These are phyloP conservation scores for Thecophora atra DNA, from an alignment of 2,888 invertebrate species.

Conservation along the genomic window DNA sequence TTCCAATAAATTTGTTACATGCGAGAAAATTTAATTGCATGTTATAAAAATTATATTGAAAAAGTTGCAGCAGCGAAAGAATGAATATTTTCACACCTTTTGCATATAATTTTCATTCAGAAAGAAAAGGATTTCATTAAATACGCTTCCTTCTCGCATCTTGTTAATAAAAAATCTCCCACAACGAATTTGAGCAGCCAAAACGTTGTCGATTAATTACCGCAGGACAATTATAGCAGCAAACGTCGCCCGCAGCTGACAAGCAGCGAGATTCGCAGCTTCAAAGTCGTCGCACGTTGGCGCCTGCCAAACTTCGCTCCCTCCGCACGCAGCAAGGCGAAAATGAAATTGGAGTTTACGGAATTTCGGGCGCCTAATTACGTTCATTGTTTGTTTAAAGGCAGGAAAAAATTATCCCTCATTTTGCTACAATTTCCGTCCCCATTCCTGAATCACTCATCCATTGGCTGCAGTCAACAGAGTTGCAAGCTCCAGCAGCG, in stretches of 20 bases:
- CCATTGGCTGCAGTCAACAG: no score
- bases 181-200: not conserved
- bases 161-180: not conserved
- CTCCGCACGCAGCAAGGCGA: not conserved
- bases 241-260: no score
- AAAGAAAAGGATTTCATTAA: no score
- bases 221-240: not conserved
- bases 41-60: not conserved
- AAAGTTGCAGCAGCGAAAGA: not conserved
- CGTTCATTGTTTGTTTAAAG: constrained; percentile 11
- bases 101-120: no score
- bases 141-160: not conserved
- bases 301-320: not conserved
- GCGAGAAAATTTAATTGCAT: not conserved
- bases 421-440: no score
- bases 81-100: not conserved
- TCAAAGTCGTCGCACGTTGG: no score
- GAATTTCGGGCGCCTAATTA: constrained; percentile 20
- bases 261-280: no score
- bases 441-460: not conserved
- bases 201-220: constrained; percentile 19
- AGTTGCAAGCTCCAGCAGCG: no score
- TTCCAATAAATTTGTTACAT: not conserved
- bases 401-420: not conserved
- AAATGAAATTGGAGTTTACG: constrained; percentile 20